These are phyloP conservation scores for Drosophila orena DNA, from an alignment of 1,140 invertebrate genomes.

Conservation along the genomic window DNA sequence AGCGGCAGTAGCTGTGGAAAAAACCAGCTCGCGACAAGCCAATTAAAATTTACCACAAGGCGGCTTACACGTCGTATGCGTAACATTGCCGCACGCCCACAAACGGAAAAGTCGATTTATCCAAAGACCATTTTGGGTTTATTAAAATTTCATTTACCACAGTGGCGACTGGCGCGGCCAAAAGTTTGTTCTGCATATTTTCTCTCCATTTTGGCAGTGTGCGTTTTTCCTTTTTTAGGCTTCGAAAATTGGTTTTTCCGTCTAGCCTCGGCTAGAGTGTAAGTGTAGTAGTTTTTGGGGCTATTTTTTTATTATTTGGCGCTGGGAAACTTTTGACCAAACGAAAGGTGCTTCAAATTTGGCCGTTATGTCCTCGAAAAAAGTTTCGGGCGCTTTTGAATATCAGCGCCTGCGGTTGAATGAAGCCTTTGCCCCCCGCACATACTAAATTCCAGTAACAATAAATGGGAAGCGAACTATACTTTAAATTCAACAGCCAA, in stretches of 20 bases:
- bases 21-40: conserved; percentile 41
- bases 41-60: conserved; percentile 59
- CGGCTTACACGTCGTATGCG: conserved; percentile 52
- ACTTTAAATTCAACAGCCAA: conserved; percentile 33
- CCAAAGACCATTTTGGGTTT: conserved; percentile 39
- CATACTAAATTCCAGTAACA: not conserved
- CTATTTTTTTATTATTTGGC: conserved; percentile 30
- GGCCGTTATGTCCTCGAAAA: conserved; percentile 23
- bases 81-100: conserved; percentile 31
- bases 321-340: conserved; percentile 26
- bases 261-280: conserved; percentile 5
- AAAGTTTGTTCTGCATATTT: conserved; percentile 36
- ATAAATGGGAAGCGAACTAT: conserved; percentile 17
- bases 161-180: conserved; percentile 1
- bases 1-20: conserved; percentile 1
- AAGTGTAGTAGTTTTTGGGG: conserved; percentile 15
- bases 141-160: conserved; percentile 58
- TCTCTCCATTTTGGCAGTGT: conserved; percentile 5
- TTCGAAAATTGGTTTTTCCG: conserved; percentile 35
- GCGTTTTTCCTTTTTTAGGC: not conserved
- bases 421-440: conserved; percentile 19
- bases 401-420: conserved; percentile 46
- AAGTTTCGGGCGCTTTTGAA: conserved; percentile 45
- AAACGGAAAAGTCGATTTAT: conserved; percentile 34
- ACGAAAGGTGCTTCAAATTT: conserved; percentile 46